Conservation (phyloP, 2,888 invertebrate species). For the Eurytoma adleriae region DNA sequence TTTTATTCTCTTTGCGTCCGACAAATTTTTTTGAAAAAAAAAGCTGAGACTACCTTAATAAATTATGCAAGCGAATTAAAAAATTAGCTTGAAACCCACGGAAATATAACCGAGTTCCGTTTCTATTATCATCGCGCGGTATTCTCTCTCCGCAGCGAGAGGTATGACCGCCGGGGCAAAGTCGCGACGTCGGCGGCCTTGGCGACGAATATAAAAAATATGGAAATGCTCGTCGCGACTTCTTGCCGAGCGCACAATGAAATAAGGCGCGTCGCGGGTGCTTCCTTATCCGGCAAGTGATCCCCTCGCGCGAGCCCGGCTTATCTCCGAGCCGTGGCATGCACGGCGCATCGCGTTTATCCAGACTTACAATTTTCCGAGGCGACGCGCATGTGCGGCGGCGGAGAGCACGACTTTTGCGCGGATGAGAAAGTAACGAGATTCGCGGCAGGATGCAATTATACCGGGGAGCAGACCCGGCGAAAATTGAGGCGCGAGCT, state of each 20-base stretch:
- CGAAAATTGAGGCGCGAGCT: no score
- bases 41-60: no score
- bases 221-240: constrained; percentile 31
- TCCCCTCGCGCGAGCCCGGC: constrained; percentile 49
- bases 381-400: neutral
- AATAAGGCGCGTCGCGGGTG: constrained; percentile 65
- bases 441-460: constrained; percentile 8
- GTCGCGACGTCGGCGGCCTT: no score
- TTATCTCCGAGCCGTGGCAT: constrained; percentile 21
- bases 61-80: no score
- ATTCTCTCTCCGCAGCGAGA: no score
- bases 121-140: no score
- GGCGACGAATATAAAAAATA: constrained; percentile 32
- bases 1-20: no score
- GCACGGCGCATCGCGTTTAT: constrained; percentile 22
- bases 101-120: no score
- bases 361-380: constrained; percentile 42
- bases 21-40: no score
- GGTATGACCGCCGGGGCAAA: no score
- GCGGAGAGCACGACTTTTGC: constrained; percentile 8
- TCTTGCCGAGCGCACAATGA: constrained; percentile 59
- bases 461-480: no score
- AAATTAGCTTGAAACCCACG: no score
- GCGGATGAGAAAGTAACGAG: constrained; percentile 23
- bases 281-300: constrained; percentile 62